Evolutionary conservation across 2,113 vertebrate genomes (phyloP).

Genomic region (Talpa occidentalis): DNA sequence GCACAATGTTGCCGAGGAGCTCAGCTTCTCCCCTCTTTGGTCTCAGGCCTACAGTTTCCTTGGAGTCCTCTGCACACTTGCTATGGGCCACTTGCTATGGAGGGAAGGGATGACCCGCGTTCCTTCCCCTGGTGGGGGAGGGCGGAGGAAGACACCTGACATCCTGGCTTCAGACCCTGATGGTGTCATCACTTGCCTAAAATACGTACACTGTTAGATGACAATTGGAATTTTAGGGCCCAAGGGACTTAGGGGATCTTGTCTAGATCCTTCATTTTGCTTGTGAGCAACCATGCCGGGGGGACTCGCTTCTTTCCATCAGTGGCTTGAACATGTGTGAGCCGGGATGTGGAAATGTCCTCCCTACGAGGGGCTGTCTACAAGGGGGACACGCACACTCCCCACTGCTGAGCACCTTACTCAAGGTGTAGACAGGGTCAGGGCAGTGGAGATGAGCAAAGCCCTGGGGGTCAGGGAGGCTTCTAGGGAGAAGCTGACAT

Average conservation of each 20-base stretch:
- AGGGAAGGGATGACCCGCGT: background rate
- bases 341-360: accelerated
- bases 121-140: background rate
- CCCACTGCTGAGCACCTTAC: background rate
- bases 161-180: background rate
- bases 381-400: background rate
- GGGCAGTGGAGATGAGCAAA: background rate
- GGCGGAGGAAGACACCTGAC: background rate
- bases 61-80: background rate
- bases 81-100: background rate
- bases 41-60: too few relatives aligned
- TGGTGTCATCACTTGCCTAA: background rate
- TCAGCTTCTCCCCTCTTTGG: background rate
- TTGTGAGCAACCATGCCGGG: background rate
- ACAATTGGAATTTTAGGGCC: background rate
- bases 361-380: background rate
- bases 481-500: background rate
- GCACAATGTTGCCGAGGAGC: background rate
- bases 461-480: background rate
- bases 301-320: background rate
- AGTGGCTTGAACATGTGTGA: background rate
- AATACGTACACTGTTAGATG: background rate
- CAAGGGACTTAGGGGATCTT: background rate
- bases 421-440: background rate
- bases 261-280: background rate